phyloP scores from a whole-genome alignment of 1,140 invertebrate species.

The Leguminivora glycinivorella region DNA sequence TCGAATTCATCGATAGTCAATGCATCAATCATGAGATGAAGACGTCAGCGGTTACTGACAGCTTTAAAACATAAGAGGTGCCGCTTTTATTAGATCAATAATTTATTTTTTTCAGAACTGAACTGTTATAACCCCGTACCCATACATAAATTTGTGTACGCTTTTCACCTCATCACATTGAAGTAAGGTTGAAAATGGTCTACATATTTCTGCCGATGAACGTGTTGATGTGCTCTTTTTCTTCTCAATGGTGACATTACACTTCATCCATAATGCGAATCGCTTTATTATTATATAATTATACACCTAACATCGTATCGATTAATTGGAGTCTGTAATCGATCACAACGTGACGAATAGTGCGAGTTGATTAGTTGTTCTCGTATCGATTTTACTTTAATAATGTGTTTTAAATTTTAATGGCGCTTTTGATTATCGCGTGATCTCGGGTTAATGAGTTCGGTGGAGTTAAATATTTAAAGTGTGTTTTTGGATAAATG shows the following conservation, averaged over 20 bases:
- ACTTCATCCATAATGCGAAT: constrained; percentile 45
- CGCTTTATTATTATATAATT: constrained; percentile 58
- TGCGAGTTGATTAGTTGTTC: constrained; percentile 33
- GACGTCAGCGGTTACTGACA: constrained; percentile 47
- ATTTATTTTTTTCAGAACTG: constrained; percentile 31
- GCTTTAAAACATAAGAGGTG: constrained; percentile 38
- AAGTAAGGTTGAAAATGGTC: neutral
- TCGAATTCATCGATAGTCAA: constrained; percentile 47
- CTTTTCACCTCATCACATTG: neutral
- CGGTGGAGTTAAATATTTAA: constrained; percentile 46
- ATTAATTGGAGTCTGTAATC: constrained; percentile 55
- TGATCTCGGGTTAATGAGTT: constrained; percentile 52
- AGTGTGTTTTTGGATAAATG: constrained; percentile 39
- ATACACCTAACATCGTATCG: constrained; percentile 44
- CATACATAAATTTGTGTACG: neutral
- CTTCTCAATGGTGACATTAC: constrained; percentile 11
- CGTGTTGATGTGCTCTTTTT: neutral
- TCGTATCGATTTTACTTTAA: constrained; percentile 36
- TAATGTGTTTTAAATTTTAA: constrained; percentile 41
- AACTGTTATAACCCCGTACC: neutral
- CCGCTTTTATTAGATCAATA: constrained; percentile 59
- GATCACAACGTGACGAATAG: constrained; percentile 48
- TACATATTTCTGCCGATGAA: neutral
- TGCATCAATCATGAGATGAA: constrained; percentile 52
- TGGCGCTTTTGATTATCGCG: constrained; percentile 52